These are phyloP conservation scores for Pionites leucogaster DNA, from an alignment of 2,113 vertebrate species.

Conservation along the genomic window DNA sequence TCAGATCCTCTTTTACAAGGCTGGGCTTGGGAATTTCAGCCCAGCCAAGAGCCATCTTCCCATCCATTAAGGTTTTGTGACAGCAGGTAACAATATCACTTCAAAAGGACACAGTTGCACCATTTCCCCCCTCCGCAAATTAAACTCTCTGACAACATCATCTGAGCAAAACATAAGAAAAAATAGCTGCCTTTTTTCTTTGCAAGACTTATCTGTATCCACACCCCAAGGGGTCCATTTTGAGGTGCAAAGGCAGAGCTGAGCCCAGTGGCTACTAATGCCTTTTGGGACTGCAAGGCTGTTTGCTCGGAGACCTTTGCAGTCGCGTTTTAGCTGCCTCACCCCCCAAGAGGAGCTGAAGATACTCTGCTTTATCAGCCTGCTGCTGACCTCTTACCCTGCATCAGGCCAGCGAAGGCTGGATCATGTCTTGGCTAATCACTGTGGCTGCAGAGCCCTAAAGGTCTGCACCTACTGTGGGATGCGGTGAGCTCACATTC, in stretches of 20 bases:
- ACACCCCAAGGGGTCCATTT: fast-evolving
- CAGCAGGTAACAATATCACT: constrained; percentile 20
- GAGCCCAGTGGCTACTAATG: fast-evolving
- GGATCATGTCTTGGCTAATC: constrained; percentile 42
- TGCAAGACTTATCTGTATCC: neutral
- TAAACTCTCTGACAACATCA: neutral
- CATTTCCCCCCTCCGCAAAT: neutral
- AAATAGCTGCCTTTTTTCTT: neutral
- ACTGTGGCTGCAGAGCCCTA: neutral
- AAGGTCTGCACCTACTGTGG: neutral
- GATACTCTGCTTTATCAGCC: constrained; percentile 33
- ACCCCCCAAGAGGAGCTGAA: neutral
- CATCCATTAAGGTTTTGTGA: constrained; percentile 13
- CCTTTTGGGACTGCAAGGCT: neutral
- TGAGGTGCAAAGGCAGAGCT: fast-evolving
- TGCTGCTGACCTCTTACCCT: constrained; percentile 40
- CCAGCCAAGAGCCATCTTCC: constrained; percentile 21
- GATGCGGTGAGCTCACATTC: neutral
- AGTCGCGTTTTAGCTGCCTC: fast-evolving
- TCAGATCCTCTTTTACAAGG: constrained; percentile 63
- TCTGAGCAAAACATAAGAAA: fast-evolving
- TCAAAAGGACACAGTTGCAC: neutral
- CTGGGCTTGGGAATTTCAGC: neutral
- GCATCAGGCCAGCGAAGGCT: neutral
- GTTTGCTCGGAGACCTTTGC: neutral